Evolutionary conservation across 2,888 invertebrate genomes (phyloP).

Genomic region (Aporophyla lueneburgensis): DNA sequence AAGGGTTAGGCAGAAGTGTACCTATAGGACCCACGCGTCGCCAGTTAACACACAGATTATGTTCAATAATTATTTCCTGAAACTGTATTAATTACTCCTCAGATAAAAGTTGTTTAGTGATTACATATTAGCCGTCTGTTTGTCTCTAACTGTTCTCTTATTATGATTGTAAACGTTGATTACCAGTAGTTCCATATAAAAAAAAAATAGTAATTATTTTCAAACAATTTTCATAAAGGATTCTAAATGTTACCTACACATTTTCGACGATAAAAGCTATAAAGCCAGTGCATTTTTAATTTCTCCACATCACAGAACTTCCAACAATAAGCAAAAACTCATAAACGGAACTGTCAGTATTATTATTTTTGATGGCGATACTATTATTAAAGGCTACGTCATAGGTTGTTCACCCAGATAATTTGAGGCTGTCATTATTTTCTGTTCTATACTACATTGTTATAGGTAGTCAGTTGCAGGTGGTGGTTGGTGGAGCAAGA

Average conservation of each 20-base stretch:
- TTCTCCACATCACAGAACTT: not conserved
- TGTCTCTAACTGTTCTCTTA: not conserved
- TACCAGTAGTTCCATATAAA: too few relatives aligned
- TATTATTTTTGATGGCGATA: constrained; percentile 35
- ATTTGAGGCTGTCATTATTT: constrained; percentile 52
- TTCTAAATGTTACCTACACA: not conserved
- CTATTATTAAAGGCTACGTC: constrained; percentile 54
- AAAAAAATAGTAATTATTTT: not conserved
- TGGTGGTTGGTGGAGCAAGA: constrained; percentile 32
- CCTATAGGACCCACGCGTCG: too few relatives aligned
- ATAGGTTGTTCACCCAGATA: constrained; percentile 62
- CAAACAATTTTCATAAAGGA: not conserved
- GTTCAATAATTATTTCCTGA: too few relatives aligned
- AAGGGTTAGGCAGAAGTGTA: too few relatives aligned
- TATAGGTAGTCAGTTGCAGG: constrained; percentile 37
- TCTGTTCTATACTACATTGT: constrained; percentile 50
- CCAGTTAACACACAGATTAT: too few relatives aligned
- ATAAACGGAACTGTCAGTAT: constrained; percentile 10
- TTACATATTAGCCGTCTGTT: too few relatives aligned
- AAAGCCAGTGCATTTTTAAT: not conserved
- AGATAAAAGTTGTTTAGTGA: too few relatives aligned
- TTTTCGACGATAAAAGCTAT: not conserved
- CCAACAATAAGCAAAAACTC: constrained; percentile 27
- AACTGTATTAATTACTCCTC: too few relatives aligned
- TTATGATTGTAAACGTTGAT: too few relatives aligned